Base-by-base conservation (phyloP, 2,113 vertebrate genomes). In the Climacteris rufus region DNA sequence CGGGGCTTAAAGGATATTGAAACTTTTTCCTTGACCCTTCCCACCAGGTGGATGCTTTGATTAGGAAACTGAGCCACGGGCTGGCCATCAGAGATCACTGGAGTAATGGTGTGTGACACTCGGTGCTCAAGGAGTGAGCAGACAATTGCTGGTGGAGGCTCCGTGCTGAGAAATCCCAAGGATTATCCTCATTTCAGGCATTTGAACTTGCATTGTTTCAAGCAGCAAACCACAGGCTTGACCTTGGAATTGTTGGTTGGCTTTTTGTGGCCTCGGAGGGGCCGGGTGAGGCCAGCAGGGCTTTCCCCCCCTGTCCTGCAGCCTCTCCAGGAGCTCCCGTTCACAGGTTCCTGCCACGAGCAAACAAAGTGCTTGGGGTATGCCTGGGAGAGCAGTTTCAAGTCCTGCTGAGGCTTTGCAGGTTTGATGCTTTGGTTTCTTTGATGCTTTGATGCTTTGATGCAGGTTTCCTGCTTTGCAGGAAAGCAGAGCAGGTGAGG, bases 281-380 rank as follows among this genome's bases (percentile, higher is more conserved):
- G 54, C 42, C 0, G 13, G 30, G 27, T 16, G 60, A 49, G 74
- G 42, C 9, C 7, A n/a, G 60, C 0, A 0, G 44, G 54, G 14
- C 2, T 49, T 89, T 47, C 16, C 33, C 21, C 10, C 37, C 21
- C 6, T 11, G 7, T 23, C 35, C 68, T 22, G 42, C 37, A 40
- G 21, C 31, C 40, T 39, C 20, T 15, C 6, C 0, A 0, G 30
- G 83, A 88, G 28, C 33, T 87, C 42, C 56, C 0, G 0, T 11
- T 75, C 83, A 8, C 13, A 65, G 31, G 8, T 45, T 60, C 8
- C 35, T 60, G 13, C 57, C 68, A 70, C 3, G 4, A 21, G 44
- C 61, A 49, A 31, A 18, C 21, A 22, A n/a, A 42, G 28, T 2
- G 15, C 40, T 44, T 76, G 53, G 13, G 42, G 7, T n/a, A 6